These are phyloP conservation scores for Datnioides undecimradiatus DNA, from an alignment of 2,113 vertebrate genomes.

Conservation along the genomic window DNA sequence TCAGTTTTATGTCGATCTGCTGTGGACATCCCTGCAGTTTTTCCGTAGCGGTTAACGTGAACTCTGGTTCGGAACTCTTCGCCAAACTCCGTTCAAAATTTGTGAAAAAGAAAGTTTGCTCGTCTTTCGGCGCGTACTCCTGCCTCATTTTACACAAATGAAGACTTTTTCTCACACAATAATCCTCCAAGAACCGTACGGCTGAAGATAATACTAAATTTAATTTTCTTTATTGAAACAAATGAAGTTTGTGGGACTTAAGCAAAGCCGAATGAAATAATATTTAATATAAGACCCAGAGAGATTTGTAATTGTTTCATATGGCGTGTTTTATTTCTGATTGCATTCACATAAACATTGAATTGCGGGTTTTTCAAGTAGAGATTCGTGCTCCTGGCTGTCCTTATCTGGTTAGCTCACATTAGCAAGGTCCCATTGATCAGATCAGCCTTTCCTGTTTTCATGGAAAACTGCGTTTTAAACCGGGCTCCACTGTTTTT, in stretches of 20 bases:
- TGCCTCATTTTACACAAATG: neutral
- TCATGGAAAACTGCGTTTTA: slow-evolving; percentile 59
- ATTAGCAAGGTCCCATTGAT: neutral
- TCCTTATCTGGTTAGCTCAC: neutral
- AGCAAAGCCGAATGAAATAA: neutral
- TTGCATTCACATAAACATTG: neutral
- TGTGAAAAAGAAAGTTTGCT: neutral
- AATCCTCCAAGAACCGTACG: neutral
- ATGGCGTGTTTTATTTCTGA: neutral
- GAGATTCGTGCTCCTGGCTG: too few species aligned
- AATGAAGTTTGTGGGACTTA: neutral
- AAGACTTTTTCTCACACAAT: too few species aligned
- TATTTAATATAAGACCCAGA: too few species aligned
- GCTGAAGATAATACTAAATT: accelerated
- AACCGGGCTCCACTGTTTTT: neutral
- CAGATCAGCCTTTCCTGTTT: slow-evolving; percentile 72
- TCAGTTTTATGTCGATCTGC: neutral
- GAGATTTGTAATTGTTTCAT: accelerated
- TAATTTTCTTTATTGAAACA: neutral
- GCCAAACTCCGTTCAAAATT: slow-evolving; percentile 9
- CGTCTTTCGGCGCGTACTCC: accelerated
- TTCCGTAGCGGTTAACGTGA: too few species aligned
- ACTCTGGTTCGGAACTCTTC: too few species aligned
- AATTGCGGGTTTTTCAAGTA: neutral
- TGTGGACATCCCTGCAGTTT: too few species aligned